A percentile compares a stretch with the other conserved stretches of the same genome.
Conservation (phyloP, 2,888 invertebrate genomes). For the Coenonympha glycerion region DNA sequence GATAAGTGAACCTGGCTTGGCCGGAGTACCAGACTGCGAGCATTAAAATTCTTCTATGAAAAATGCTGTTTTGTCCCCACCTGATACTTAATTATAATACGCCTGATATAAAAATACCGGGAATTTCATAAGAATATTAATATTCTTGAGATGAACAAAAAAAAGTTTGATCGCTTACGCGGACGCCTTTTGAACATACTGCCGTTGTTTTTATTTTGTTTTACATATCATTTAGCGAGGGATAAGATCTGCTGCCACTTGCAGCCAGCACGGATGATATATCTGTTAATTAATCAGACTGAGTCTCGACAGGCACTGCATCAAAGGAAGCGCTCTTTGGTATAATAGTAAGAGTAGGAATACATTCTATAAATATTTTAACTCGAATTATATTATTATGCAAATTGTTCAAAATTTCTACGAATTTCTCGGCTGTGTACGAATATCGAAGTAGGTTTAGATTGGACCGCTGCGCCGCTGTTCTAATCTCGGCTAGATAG, state of each 20-base stretch:
- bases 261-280: slow-evolving; percentile 16
- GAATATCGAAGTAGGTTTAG: slow-evolving; percentile 19
- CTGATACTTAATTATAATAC: too few relatives aligned
- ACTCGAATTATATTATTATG: neutral
- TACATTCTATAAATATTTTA: neutral
- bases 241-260: slow-evolving; percentile 3
- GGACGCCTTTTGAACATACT: neutral
- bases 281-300: slow-evolving; percentile 26
- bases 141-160: too few relatives aligned
- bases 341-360: too few relatives aligned
- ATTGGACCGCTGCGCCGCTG: slow-evolving; percentile 24
- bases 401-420: neutral
- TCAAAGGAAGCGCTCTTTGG: slow-evolving; percentile 1
- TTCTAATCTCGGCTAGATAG: slow-evolving; percentile 29
- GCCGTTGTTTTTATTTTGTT: slow-evolving; percentile 7
- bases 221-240: slow-evolving; percentile 5
- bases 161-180: too few relatives aligned
- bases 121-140: too few relatives aligned
- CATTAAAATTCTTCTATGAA: too few relatives aligned
- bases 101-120: too few relatives aligned
- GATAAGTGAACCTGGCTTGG: too few relatives aligned
- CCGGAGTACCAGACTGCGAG: too few relatives aligned
- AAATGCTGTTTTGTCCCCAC: too few relatives aligned
- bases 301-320: neutral
- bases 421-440: neutral